phyloP scores from a whole-genome alignment of 2,113 vertebrate species.

The Podarcis cretensis region DNA sequence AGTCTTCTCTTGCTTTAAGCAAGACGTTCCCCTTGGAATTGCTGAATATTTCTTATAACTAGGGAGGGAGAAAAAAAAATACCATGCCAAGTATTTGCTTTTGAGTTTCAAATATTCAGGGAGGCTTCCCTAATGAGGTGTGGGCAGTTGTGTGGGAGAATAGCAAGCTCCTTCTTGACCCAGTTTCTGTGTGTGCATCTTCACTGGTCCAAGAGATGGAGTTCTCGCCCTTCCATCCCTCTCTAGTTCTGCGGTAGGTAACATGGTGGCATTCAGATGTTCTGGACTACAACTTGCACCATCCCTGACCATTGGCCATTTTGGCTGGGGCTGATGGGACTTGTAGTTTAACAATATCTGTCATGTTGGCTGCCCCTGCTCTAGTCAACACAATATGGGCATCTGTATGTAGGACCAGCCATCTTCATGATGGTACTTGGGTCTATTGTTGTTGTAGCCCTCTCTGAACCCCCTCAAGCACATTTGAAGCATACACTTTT shows the following conservation, averaged over 20 bases:
- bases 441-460: too few species aligned
- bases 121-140: neutral
- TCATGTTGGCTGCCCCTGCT: neutral
- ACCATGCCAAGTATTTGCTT: neutral
- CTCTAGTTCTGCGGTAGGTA: too few species aligned
- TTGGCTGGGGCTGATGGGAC: too few species aligned
- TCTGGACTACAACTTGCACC: too few species aligned
- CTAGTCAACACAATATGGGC: neutral
- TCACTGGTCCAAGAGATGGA: neutral
- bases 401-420: neutral
- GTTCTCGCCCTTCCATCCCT: neutral
- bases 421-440: neutral
- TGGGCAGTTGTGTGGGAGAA: neutral
- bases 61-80: neutral
- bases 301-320: too few species aligned
- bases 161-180: neutral
- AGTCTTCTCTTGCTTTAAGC: neutral
- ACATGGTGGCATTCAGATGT: too few species aligned
- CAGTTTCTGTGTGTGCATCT: neutral
- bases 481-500: too few species aligned
- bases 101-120: neutral
- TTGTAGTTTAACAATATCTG: too few species aligned
- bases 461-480: neutral
- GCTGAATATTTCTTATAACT: neutral
- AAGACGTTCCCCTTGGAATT: neutral